Evolutionary conservation across 1,140 invertebrate genomes (phyloP), one percentile per base, ranked within the genome.

Genomic region (Drosophila miranda): DNA sequence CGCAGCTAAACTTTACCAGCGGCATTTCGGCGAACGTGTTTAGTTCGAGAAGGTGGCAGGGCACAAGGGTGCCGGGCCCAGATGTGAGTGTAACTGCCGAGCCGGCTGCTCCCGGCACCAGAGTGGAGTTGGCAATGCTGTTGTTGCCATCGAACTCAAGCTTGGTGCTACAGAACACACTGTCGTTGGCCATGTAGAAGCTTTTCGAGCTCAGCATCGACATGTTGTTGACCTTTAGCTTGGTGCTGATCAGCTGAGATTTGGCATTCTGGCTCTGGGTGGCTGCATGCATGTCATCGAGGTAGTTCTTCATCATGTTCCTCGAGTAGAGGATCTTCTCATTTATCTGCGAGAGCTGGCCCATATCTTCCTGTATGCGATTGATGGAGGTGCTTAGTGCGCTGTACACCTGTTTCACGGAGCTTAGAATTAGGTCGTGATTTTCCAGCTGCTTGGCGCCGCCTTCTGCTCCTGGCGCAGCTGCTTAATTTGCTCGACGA

Each of bases 321-420:
- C 90, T 88, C 1, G 83, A 89, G 34, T 75, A 89, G 1, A 89
- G 50, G 8, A 90, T 90, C 55, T 90, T 90, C 8, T 89, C 89
- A 41, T 90, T 90, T 16, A 90, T 90, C 74, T 90, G 83, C 1
- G 81, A 75, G 8, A 90, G 41, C 55, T 89, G 89, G 9, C 72
- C 46, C 71, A 90, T 80, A n/a, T 90, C 89, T n/a, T 83, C 74
- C 45, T 89, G 83, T 38, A 89, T 76, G 41, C 81, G 73, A 67
- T 90, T 89, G 4, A 90, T 64, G 0, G 75, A 77, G n/a, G 72
- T 50, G 14, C 80, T 89, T 0, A 83, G 87, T 28, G 89, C 89
- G 13, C 53, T 34, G 30, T 90, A 90, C 23, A 89, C 74, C 23
- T 89, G 76, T 26, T 87, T 89, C 6, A 90, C 77, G 1, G 89